These are phyloP conservation scores for Adineta ricciae DNA, from an alignment of 2,888 invertebrate species.

Conservation along the genomic window DNA sequence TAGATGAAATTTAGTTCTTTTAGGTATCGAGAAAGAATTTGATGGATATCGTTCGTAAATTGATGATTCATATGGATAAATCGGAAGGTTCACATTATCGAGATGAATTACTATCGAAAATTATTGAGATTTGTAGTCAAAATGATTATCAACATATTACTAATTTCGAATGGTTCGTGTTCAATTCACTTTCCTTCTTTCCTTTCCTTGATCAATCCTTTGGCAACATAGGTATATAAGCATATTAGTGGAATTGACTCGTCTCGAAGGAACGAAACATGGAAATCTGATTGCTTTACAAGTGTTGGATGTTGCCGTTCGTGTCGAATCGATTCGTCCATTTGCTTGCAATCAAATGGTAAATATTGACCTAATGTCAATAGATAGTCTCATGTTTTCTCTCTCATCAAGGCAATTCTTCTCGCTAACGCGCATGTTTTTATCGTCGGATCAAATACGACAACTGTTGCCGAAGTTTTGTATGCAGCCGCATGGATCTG, in stretches of 20 bases:
- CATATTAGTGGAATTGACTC: conserved; percentile 83
- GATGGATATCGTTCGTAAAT: conserved; percentile 95
- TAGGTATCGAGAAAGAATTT: conserved; percentile 84
- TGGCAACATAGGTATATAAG: conserved; percentile 58
- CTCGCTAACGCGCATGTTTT: conserved; percentile 59
- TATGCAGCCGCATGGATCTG: conserved; percentile 97
- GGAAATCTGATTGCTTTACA: conserved; percentile 79
- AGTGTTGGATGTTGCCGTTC: conserved; percentile 87
- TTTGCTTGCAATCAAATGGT: conserved; percentile 87
- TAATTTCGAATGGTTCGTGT: conserved; percentile 91
- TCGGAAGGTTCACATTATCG: conserved; percentile 91
- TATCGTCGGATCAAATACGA: conserved; percentile 23
- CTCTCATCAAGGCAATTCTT: conserved; percentile 27
- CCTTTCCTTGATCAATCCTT: background rate
- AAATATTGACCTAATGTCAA: background rate
- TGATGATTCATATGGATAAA: conserved; percentile 94
- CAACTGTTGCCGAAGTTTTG: conserved; percentile 62
- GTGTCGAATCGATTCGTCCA: conserved; percentile 83
- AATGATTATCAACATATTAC: conserved; percentile 58
- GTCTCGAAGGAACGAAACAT: conserved; percentile 92
- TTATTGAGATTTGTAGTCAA: conserved; percentile 94
- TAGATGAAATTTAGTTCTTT: background rate
- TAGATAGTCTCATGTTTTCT: background rate
- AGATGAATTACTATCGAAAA: conserved; percentile 87
- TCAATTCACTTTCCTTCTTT: background rate